Percentiles rank a stretch among this genome's conserved stretches.
These are phyloP conservation scores for Thamnophis sirtalis DNA, from an alignment of 2,113 vertebrate species.

Conservation along the genomic window DNA sequence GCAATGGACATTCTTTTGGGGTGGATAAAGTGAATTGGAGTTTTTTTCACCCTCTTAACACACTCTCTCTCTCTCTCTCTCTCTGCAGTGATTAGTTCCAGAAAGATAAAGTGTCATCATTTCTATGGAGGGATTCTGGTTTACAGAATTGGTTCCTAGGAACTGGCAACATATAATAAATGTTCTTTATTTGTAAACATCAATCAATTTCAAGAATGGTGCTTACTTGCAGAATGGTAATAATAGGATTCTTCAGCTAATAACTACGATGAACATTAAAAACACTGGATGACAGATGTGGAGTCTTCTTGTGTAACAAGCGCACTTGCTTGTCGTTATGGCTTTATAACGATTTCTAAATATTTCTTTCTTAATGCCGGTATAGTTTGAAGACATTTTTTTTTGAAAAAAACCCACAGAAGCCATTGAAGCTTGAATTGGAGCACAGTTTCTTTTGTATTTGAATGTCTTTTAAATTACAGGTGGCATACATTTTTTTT, in stretches of 20 bases:
- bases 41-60: conserved; percentile 61
- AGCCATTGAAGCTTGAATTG: conserved; percentile 5
- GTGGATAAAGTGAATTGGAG: conserved; percentile 29
- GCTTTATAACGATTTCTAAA: conserved; percentile 64
- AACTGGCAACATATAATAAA: conserved; percentile 67
- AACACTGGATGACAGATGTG: conserved; percentile 48
- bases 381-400: conserved; percentile 27
- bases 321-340: conserved; percentile 57
- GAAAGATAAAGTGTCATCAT: conserved; percentile 68
- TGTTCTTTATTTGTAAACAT: conserved; percentile 68
- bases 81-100: conserved; percentile 65
- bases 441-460: background rate
- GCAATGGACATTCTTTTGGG: conserved; percentile 50
- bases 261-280: conserved; percentile 52
- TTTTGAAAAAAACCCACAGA: conserved; percentile 14
- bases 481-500: background rate
- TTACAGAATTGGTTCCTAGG: conserved; percentile 60
- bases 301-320: conserved; percentile 44
- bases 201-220: conserved; percentile 68
- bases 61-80: too few relatives aligned
- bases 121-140: conserved; percentile 56
- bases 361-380: conserved; percentile 54
- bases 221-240: conserved; percentile 59
- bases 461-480: conserved; percentile 13
- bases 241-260: conserved; percentile 64